Evolutionary conservation across 2,113 vertebrate genomes (phyloP).

Genomic region (Macrotis lagotis): DNA sequence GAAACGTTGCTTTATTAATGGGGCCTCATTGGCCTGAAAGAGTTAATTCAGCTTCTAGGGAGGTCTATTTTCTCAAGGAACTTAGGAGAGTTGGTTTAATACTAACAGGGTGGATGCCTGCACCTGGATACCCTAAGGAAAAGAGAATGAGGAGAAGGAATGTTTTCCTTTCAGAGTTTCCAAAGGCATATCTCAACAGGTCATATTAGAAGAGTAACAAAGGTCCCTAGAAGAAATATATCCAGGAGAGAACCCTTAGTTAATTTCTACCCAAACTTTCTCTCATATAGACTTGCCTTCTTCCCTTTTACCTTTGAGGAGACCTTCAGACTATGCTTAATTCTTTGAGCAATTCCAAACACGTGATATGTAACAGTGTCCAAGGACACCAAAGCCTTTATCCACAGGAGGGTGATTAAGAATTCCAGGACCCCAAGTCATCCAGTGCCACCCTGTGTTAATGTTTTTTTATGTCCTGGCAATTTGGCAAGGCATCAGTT

Average conservation of each 20-base stretch:
- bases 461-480: constrained; percentile 48
- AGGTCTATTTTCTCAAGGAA: constrained; percentile 16
- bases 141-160: constrained; percentile 48
- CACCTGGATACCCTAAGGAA: constrained; percentile 74
- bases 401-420: neutral
- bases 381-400: neutral
- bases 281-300: neutral
- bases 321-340: neutral
- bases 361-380: neutral
- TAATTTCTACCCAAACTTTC: neutral
- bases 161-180: constrained; percentile 64
- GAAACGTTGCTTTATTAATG: neutral
- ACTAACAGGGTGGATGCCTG: constrained; percentile 46
- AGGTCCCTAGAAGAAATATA: constrained; percentile 41
- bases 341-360: neutral
- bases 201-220: constrained; percentile 42
- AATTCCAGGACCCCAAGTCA: neutral
- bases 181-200: constrained; percentile 59
- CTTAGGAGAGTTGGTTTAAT: constrained; percentile 52
- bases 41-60: constrained; percentile 42
- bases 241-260: constrained; percentile 23
- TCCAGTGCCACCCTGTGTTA: neutral
- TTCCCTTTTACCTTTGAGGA: neutral
- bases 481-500: constrained; percentile 55
- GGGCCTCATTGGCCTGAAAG: constrained; percentile 20